Base-by-base conservation (phyloP, 2,113 vertebrate species). In the Bucco capensis region DNA sequence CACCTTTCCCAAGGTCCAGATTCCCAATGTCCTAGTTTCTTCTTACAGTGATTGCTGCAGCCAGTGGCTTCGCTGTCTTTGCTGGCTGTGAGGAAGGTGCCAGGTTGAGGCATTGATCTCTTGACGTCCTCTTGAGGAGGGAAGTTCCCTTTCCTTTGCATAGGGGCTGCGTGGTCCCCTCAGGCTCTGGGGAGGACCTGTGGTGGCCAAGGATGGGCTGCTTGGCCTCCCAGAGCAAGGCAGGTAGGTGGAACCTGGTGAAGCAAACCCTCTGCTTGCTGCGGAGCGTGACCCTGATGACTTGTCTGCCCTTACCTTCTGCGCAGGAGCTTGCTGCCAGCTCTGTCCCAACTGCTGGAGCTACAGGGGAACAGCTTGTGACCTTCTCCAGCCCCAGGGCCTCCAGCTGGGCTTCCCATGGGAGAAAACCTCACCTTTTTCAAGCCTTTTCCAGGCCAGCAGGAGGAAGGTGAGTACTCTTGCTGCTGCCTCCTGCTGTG, bases 11-110 rank as follows among this genome's bases (percentile, higher is more conserved):
- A 38, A 70, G 83, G 89, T 66, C 61, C 40, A n/a, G 6, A 31
- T 60, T 53, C 82, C 2, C 70, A 38, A 70, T 81, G 89, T 66
- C 61, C 40, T 30, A 7, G 30, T 60, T 57, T 49, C 53, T 66
- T 83, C 93, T 31, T 62, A 8, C 72, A 64, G 66, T 2, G 77
- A 89, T 78, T 27, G 87, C 83, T 92, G 35, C 94, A 54, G 90
- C 19, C 38, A 14, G 86, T 13, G 62, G 62, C 75, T 85, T 57
- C 25, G 24, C 21, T 3, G 56, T 31, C 67, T 7, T 49, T 24
- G 78, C 74, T 73, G 90, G 81, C 95, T 69, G 90, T 77, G 38
- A 49, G 94, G 89, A 92, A 82, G 74, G 85, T 49, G 95, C 89
- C 81, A 37, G 86, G 38, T 21, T 31, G 75, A 78, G 42, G 76